A percentile compares a stretch with the other conserved stretches of the same genome.
Conservation (phyloP, 2,888 invertebrate species). For the Sphecodes monilicornis region DNA sequence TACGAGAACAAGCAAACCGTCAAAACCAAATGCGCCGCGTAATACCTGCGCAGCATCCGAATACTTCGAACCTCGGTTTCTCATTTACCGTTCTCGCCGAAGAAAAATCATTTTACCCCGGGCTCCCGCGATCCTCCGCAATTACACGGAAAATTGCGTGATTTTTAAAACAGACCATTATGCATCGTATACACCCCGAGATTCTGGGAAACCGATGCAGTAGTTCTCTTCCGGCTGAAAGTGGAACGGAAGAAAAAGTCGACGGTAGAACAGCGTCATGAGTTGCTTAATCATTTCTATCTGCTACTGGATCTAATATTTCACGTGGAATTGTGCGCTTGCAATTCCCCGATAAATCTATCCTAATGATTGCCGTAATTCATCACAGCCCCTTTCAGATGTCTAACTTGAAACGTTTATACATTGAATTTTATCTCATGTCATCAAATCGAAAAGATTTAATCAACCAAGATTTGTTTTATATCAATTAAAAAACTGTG, state of each 20-base stretch:
- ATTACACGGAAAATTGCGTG: slow-evolving; percentile 39
- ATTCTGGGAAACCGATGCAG: neutral
- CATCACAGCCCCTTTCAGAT: neutral
- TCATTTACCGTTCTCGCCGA: slow-evolving; percentile 16
- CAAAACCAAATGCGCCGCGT: slow-evolving; percentile 41
- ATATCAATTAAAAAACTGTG: too few species aligned
- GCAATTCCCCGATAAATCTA: neutral
- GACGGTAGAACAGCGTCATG: neutral
- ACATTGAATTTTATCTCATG: too few species aligned
- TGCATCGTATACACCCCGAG: neutral
- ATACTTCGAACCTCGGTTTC: slow-evolving; percentile 22
- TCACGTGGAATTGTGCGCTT: neutral
- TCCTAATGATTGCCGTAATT: neutral
- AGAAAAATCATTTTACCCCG: slow-evolving; percentile 35
- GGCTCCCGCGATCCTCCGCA: slow-evolving; percentile 22
- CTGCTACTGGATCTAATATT: neutral
- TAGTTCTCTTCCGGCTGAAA: slow-evolving; percentile 10
- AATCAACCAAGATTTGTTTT: too few species aligned
- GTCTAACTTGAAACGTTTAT: neutral
- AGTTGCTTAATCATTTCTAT: slow-evolving; percentile 1
- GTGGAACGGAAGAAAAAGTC: neutral
- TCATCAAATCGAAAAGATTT: neutral
- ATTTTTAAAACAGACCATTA: slow-evolving; percentile 38
- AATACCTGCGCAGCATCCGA: slow-evolving; percentile 28
- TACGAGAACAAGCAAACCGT: slow-evolving; percentile 31